Evolutionary conservation across 2,888 invertebrate species (phyloP).

Genomic region (Phrixothrix hirtus): DNA sequence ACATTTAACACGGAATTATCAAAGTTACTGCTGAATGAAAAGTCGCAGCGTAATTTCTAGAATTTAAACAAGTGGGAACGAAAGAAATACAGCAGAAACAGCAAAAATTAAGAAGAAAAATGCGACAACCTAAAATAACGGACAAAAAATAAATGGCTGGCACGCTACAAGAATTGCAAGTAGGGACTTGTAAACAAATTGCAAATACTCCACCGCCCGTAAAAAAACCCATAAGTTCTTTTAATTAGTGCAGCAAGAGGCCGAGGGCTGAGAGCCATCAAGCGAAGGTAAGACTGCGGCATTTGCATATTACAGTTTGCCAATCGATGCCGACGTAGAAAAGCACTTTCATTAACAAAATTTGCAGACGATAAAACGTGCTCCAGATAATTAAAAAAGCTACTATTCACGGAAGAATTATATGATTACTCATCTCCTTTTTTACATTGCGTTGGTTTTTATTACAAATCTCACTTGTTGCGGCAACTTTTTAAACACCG

Average conservation of each 20-base stretch:
- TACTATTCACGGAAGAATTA: conserved; percentile 44
- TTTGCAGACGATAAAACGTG: conserved; percentile 56
- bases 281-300: conserved; percentile 24
- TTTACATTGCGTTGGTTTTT: conserved; percentile 10
- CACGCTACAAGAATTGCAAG: conserved; percentile 46
- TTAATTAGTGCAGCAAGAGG: conserved; percentile 51
- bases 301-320: conserved; percentile 48
- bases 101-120: conserved; percentile 48
- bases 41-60: conserved; percentile 46
- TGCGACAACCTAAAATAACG: conserved; percentile 47
- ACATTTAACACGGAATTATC: conserved; percentile 50
- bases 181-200: conserved; percentile 47
- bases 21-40: conserved; percentile 45
- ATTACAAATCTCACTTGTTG: conserved; percentile 19
- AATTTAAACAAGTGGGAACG: conserved; percentile 44
- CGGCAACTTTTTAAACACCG: conserved; percentile 9
- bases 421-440: conserved; percentile 26
- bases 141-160: conserved; percentile 47
- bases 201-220: conserved; percentile 48
- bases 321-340: conserved; percentile 39
- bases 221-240: conserved; percentile 51
- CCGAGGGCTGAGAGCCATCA: conserved; percentile 30
- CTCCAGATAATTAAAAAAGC: conserved; percentile 53
- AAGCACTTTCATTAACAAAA: conserved; percentile 54
- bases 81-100: conserved; percentile 46